A percentile compares a stretch with the other conserved stretches of the same genome.
phyloP scores from a whole-genome alignment of 2,888 invertebrate genomes.

The Synanthedon tipuliformis region DNA sequence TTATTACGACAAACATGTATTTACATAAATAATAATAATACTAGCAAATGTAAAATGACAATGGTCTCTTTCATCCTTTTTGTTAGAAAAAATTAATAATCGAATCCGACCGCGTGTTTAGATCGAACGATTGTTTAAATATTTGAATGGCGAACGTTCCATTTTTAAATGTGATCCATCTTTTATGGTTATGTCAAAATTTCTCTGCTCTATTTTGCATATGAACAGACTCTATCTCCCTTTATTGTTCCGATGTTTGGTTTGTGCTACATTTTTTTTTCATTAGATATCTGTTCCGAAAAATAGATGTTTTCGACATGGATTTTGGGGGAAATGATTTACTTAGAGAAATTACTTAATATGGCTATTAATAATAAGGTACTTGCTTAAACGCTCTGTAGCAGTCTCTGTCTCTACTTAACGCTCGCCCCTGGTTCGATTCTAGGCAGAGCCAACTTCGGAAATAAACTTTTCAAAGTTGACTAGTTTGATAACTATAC shows the following conservation, averaged over 20 bases:
- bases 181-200: conserved; percentile 60
- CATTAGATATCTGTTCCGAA: conserved; percentile 7
- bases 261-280: conserved; percentile 19
- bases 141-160: conserved; percentile 25
- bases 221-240: conserved; percentile 37
- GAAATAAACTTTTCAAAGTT: too few species aligned
- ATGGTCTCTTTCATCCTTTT: neutral
- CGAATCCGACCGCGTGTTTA: conserved; percentile 26
- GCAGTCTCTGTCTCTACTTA: too few species aligned
- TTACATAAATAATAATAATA: too few species aligned
- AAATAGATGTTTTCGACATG: conserved; percentile 8
- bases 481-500: too few species aligned
- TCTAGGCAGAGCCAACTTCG: too few species aligned
- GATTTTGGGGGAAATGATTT: neutral
- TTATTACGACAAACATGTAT: too few species aligned
- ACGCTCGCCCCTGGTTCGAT: too few species aligned
- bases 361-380: too few species aligned
- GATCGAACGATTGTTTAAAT: conserved; percentile 39
- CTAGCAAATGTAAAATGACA: neutral
- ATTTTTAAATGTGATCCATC: conserved; percentile 51
- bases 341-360: too few species aligned
- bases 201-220: conserved; percentile 49
- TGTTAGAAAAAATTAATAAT: conserved; percentile 14
- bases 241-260: conserved; percentile 27
- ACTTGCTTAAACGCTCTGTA: too few species aligned